phyloP scores from a whole-genome alignment of 2,888 invertebrate genomes.

The Mythimna pallens region DNA sequence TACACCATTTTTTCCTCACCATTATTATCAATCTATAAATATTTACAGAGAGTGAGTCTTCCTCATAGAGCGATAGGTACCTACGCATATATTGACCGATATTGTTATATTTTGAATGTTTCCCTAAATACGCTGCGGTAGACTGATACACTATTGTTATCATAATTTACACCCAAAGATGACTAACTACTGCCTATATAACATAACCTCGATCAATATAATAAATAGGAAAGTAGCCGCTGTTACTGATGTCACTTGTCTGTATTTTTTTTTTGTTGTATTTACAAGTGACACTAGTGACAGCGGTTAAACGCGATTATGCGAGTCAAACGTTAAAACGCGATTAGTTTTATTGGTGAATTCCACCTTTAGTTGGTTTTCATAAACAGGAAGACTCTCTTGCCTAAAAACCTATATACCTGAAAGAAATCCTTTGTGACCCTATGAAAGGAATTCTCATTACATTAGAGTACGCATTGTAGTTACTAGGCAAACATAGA shows the following conservation, averaged over 20 bases:
- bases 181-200: background rate
- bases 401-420: background rate
- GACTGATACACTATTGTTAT: background rate
- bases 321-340: too few species aligned
- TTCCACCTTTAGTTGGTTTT: background rate
- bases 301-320: too few species aligned
- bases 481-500: slow-evolving; percentile 1
- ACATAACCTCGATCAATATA: slow-evolving; percentile 5
- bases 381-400: background rate
- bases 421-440: background rate
- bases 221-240: too few species aligned
- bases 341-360: too few species aligned
- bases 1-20: slow-evolving; percentile 17
- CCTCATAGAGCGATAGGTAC: slow-evolving; percentile 9
- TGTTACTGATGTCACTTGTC: too few species aligned
- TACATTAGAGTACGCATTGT: slow-evolving; percentile 20
- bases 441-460: slow-evolving; percentile 7
- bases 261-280: too few species aligned
- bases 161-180: background rate
- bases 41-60: slow-evolving; percentile 4
- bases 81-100: background rate
- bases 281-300: too few species aligned
- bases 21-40: slow-evolving; percentile 20
- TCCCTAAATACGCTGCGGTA: slow-evolving; percentile 13
- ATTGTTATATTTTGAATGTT: slow-evolving; percentile 10